Evolutionary conservation across 2,888 invertebrate genomes (phyloP).

Genomic region (Sisyra terminalis): DNA sequence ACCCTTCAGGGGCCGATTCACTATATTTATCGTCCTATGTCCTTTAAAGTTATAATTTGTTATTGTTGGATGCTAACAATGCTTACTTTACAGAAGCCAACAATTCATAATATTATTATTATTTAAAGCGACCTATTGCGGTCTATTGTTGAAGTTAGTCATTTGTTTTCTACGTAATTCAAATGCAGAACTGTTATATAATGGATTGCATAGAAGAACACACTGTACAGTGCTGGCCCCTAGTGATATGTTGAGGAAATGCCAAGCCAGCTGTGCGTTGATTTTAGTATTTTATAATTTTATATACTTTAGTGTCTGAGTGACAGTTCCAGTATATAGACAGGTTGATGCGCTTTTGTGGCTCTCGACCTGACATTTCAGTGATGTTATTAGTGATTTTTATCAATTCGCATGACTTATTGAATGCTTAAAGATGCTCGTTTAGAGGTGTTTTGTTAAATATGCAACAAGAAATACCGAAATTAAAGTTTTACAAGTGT

Average conservation of each 20-base stretch:
- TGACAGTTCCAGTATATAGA: background rate
- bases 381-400: background rate
- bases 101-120: too few species aligned
- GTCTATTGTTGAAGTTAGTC: too few species aligned
- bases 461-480: conserved; percentile 22
- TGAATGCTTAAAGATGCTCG: too few species aligned
- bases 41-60: too few species aligned
- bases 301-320: background rate
- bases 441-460: conserved; percentile 13
- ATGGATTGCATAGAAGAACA: background rate
- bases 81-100: too few species aligned
- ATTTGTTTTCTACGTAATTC: too few species aligned
- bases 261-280: background rate
- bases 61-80: too few species aligned
- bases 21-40: too few species aligned
- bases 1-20: too few species aligned
- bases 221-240: background rate
- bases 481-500: conserved; percentile 24
- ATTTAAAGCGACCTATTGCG: too few species aligned
- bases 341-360: background rate
- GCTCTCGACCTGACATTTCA: background rate
- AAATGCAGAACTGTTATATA: too few species aligned
- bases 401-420: conserved; percentile 13
- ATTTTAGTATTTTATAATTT: background rate
- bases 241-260: background rate